Conservation (phyloP, 2,888 invertebrate species). For the Acanthosepion pharaonis region DNA sequence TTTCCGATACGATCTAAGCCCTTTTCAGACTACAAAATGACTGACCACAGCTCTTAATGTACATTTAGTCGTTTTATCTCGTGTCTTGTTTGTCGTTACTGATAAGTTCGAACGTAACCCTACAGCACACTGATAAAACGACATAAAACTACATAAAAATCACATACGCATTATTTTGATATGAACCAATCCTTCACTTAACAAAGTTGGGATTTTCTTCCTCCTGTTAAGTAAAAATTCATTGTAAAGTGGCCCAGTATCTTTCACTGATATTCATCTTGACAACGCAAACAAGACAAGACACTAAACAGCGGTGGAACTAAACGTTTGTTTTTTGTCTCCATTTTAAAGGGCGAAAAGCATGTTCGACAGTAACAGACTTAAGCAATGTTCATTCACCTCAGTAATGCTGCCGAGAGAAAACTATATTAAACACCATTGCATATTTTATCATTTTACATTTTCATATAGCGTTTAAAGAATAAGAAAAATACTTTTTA, state of each 20-base stretch:
- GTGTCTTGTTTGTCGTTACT: not conserved
- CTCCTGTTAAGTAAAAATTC: constrained; percentile 2
- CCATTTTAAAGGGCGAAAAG: not conserved
- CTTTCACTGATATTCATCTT: not conserved
- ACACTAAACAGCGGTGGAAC: not conserved
- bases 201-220: not conserved
- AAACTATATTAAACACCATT: no score
- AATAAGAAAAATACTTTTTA: no score
- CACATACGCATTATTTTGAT: not conserved
- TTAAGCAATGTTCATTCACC: no score
- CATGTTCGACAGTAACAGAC: no score
- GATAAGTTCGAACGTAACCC: not conserved
- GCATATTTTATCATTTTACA: no score
- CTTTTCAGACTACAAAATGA: not conserved
- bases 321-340: not conserved
- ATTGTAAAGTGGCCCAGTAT: not conserved
- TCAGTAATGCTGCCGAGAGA: no score
- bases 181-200: not conserved
- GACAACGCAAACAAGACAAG: not conserved
- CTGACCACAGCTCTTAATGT: constrained; percentile 20
- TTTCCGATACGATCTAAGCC: constrained; percentile 33
- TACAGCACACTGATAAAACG: not conserved
- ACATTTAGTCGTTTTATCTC: constrained; percentile 20
- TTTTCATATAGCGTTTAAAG: no score
- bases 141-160: constrained; percentile 14